Conservation (phyloP, 2,797 vertebrate species). For the Smutsia temminckii region DNA sequence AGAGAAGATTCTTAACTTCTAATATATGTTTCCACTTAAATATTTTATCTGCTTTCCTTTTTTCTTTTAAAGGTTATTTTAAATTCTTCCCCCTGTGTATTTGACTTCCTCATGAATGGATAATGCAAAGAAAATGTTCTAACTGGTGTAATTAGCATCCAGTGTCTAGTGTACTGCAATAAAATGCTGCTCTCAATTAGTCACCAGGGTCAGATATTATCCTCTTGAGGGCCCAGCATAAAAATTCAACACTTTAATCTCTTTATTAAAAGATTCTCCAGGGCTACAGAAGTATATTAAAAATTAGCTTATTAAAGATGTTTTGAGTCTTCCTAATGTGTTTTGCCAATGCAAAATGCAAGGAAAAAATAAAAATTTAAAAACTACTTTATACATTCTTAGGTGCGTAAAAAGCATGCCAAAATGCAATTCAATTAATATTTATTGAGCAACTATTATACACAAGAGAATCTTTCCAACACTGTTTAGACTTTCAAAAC, state of each 20-base stretch:
- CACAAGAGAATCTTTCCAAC: background rate
- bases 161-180: slow-evolving; percentile 19
- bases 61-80: slow-evolving; percentile 36
- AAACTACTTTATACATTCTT: background rate
- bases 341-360: slow-evolving; percentile 59
- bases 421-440: background rate
- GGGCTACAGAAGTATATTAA: slow-evolving; percentile 73
- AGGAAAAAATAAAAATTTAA: background rate
- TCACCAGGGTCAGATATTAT: slow-evolving; percentile 62
- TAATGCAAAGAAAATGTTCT: slow-evolving; percentile 47
- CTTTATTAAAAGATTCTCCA: slow-evolving; percentile 79
- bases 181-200: slow-evolving; percentile 71
- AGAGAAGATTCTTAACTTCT: slow-evolving; percentile 70
- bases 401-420: background rate
- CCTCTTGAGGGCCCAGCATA: slow-evolving; percentile 32
- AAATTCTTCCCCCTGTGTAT: background rate
- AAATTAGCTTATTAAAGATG: slow-evolving; percentile 68
- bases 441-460: slow-evolving; percentile 7
- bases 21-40: slow-evolving; percentile 42
- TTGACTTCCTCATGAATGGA: slow-evolving; percentile 26
- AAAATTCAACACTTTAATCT: slow-evolving; percentile 76
- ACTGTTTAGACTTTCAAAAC: background rate
- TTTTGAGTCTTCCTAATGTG: slow-evolving; percentile 58
- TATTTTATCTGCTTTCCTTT: background rate
- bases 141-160: slow-evolving; percentile 62